Conservation (phyloP, 64 coral and sea anemone genomes). For the Montipora efflorescens region DNA sequence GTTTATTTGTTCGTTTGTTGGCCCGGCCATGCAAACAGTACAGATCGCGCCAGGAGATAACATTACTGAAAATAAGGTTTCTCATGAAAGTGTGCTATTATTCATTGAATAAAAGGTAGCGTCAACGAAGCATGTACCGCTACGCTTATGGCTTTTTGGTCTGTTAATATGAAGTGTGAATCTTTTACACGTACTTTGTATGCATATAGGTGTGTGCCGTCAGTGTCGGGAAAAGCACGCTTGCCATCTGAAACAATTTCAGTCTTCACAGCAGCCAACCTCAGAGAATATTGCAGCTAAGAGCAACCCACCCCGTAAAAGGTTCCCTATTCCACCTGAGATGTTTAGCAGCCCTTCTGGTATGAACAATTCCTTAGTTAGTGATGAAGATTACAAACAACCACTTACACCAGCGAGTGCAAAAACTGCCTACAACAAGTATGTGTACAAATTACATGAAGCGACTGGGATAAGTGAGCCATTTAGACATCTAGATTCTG, state of each 20-base stretch:
- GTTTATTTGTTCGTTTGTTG: background rate
- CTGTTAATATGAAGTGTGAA: slow-evolving; percentile 2
- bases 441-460: slow-evolving; percentile 41
- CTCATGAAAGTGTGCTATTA: slow-evolving; percentile 9
- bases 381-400: slow-evolving; percentile 32
- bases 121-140: slow-evolving; percentile 1
- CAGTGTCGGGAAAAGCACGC: slow-evolving; percentile 34
- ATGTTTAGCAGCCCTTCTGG: slow-evolving; percentile 14
- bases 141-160: slow-evolving; percentile 11
- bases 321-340: slow-evolving; percentile 36
- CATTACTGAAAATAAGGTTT: slow-evolving; percentile 2
- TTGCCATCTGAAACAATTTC: slow-evolving; percentile 28
- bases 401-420: slow-evolving; percentile 25
- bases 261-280: slow-evolving; percentile 30
- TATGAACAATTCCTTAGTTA: slow-evolving; percentile 26
- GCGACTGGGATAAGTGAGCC: slow-evolving; percentile 22
- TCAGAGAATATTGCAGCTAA: slow-evolving; percentile 14
- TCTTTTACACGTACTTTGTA: slow-evolving; percentile 18
- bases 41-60: background rate
- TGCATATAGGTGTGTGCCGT: slow-evolving; percentile 35
- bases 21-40: background rate
- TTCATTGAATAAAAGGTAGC: slow-evolving; percentile 10
- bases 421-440: slow-evolving; percentile 25
- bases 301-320: slow-evolving; percentile 22
- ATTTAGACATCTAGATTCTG: background rate